These are phyloP conservation scores for Lethenteron camtschaticum DNA, from an alignment of 2,113 vertebrate genomes.

Conservation along the genomic window DNA sequence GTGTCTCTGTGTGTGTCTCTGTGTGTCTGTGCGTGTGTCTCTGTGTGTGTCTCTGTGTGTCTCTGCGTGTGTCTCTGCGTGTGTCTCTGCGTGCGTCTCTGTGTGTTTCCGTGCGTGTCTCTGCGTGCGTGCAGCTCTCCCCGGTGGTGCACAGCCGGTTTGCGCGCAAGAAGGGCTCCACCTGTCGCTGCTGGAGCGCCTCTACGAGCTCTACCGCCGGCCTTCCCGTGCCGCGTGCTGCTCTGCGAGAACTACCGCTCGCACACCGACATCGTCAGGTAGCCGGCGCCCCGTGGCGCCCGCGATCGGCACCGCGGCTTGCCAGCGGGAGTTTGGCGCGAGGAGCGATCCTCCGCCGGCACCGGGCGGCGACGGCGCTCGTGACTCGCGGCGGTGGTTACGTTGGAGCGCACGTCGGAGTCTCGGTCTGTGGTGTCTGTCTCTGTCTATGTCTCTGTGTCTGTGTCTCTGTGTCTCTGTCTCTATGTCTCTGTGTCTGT, in stretches of 20 bases:
- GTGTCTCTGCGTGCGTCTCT: too few species aligned
- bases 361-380: too few species aligned
- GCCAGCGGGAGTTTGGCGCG: too few species aligned
- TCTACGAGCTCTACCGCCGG: slow-evolving; percentile 88
- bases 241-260: slow-evolving; percentile 99
- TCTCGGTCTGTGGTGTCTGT: neutral
- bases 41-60: too few species aligned
- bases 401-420: too few species aligned
- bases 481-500: neutral
- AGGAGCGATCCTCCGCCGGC: too few species aligned
- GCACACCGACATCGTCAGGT: slow-evolving; percentile 99
- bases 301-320: too few species aligned
- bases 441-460: neutral
- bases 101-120: too few species aligned
- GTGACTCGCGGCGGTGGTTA: too few species aligned
- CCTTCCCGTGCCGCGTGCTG: slow-evolving; percentile 86
- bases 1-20: too few species aligned
- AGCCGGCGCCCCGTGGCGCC: slow-evolving; percentile 33
- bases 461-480: neutral
- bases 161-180: slow-evolving; percentile 86
- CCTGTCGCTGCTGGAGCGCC: slow-evolving; percentile 71
- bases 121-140: slow-evolving; percentile 46
- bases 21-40: too few species aligned
- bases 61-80: too few species aligned
- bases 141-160: slow-evolving; percentile 99